Evolutionary conservation across 2,888 invertebrate species (phyloP).

Genomic region (Tipula helvola): DNA sequence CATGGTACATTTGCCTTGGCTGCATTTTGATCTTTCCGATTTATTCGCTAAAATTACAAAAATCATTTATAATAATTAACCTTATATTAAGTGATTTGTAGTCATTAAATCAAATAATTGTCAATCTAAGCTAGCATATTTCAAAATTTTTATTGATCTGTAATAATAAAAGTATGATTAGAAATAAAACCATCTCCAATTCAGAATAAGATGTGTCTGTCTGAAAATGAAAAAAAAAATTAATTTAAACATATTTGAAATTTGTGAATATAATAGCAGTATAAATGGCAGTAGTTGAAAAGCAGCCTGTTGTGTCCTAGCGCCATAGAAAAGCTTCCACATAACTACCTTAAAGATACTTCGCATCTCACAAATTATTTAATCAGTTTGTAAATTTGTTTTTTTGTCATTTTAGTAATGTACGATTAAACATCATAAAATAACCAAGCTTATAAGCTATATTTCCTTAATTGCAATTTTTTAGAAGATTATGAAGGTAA

Average conservation of each 20-base stretch:
- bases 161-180: background rate
- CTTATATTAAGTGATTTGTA: background rate
- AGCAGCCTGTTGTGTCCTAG: no score
- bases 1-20: constrained; percentile 77
- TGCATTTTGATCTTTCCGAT: constrained; percentile 29
- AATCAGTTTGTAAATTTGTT: no score
- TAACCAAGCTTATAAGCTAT: no score
- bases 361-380: no score
- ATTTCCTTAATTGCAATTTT: no score
- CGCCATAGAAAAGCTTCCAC: no score
- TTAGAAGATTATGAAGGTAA: no score
- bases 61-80: background rate
- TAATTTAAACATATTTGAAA: background rate
- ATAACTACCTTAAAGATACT: no score
- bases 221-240: background rate
- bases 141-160: background rate
- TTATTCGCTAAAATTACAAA: background rate
- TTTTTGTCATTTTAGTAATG: no score
- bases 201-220: background rate
- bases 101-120: background rate
- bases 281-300: no score
- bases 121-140: background rate
- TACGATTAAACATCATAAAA: no score
- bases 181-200: background rate
- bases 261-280: background rate